These are phyloP conservation scores for Trogon surrucura DNA, from an alignment of 2,113 vertebrate species.

Conservation along the genomic window DNA sequence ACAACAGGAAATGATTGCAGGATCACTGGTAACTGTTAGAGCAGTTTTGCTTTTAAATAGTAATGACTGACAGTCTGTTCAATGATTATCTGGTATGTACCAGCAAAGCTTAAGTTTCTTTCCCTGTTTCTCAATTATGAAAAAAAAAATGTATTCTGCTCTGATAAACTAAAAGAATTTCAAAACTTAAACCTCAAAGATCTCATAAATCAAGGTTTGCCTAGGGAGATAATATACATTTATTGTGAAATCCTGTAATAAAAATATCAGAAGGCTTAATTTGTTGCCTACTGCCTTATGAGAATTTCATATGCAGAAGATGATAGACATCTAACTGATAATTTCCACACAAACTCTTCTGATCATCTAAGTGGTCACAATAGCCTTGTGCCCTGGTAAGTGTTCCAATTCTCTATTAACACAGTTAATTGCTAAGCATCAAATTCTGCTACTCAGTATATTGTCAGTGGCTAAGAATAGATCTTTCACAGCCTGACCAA, in stretches of 20 bases:
- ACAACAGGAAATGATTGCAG: not conserved
- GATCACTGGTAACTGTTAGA: not conserved
- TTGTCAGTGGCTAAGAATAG: not conserved
- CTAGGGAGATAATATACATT: not conserved
- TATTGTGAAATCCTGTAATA: not conserved
- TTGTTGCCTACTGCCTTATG: not conserved
- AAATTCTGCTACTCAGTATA: not conserved
- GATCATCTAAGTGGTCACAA: not conserved
- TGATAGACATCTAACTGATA: not conserved
- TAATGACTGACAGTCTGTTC: not conserved
- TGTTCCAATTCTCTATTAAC: not conserved
- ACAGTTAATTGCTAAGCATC: not conserved
- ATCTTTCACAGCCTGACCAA: not conserved
- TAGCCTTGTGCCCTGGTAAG: not conserved
- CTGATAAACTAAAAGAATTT: not conserved
- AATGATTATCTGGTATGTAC: not conserved
- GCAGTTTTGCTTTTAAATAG: not conserved
- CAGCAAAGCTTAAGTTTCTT: not conserved
- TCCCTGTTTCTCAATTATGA: not conserved
- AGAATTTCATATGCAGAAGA: not conserved
- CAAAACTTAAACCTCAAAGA: not conserved
- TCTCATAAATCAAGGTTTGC: not conserved
- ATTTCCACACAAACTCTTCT: not conserved
- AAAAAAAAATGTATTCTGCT: not conserved
- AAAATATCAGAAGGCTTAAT: not conserved